These are phyloP conservation scores for Pseudococcus jackbeardsleyi DNA, from an alignment of 2,888 invertebrate species.

Conservation along the genomic window DNA sequence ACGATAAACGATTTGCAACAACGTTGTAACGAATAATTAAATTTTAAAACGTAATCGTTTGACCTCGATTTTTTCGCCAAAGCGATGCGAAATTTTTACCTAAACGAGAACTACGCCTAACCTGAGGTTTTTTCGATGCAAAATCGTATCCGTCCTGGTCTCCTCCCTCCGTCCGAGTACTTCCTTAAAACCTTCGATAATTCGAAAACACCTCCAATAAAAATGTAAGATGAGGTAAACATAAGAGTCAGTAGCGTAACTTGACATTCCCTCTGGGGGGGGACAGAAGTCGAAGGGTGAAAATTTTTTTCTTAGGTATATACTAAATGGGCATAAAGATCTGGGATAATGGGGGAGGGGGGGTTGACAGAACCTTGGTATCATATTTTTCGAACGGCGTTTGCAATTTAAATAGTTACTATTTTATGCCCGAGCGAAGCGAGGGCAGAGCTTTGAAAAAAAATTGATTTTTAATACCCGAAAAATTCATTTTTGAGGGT, in stretches of 20 bases:
- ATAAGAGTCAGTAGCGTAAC: background rate
- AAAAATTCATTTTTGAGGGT: too few relatives aligned
- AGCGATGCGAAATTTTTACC: conserved; percentile 26
- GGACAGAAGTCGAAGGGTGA: too few relatives aligned
- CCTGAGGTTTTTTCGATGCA: background rate
- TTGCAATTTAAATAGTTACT: too few relatives aligned
- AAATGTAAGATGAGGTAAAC: background rate
- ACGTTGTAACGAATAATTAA: conserved; percentile 42
- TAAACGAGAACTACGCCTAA: conserved; percentile 20
- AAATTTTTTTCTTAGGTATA: too few relatives aligned
- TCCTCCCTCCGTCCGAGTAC: background rate
- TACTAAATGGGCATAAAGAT: too few relatives aligned
- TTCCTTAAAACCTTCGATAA: background rate
- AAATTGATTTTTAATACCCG: too few relatives aligned
- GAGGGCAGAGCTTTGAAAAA: too few relatives aligned
- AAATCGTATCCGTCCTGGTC: background rate
- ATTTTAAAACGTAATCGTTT: conserved; percentile 29
- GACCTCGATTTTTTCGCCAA: conserved; percentile 13
- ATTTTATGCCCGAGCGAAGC: too few relatives aligned
- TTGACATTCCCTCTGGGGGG: too few relatives aligned
- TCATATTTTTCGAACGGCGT: too few relatives aligned
- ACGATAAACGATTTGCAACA: conserved; percentile 28
- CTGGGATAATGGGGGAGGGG: too few relatives aligned
- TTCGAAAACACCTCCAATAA: background rate
- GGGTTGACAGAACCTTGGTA: too few relatives aligned